These are phyloP conservation scores for Octodonta nipae DNA, from an alignment of 2,888 invertebrate species.

Conservation along the genomic window DNA sequence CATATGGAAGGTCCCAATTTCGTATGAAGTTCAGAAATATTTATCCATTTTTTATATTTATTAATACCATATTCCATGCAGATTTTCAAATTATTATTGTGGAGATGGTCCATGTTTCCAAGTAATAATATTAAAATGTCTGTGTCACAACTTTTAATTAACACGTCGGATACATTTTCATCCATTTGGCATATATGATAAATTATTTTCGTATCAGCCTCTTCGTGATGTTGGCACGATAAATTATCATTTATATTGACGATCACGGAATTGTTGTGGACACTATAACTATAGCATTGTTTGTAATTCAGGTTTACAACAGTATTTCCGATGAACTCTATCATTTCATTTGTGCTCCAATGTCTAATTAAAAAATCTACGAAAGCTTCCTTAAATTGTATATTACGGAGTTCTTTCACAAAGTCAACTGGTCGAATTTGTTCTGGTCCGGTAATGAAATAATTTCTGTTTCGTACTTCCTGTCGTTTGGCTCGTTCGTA, in stretches of 20 bases:
- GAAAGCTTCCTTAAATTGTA: constrained; percentile 3
- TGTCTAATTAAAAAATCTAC: constrained; percentile 4
- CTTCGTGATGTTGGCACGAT: constrained; percentile 6
- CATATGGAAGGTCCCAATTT: constrained; percentile 5
- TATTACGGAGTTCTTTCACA: not conserved
- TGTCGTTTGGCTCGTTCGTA: constrained; percentile 4
- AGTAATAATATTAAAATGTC: constrained; percentile 7
- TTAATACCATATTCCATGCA: constrained; percentile 6
- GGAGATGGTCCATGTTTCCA: constrained; percentile 6
- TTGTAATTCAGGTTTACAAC: constrained; percentile 5
- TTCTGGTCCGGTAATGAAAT: constrained; percentile 5
- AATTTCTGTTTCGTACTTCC: not conserved
- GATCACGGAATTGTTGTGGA: constrained; percentile 4
- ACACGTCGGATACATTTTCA: constrained; percentile 5
- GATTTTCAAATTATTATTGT: constrained; percentile 6
- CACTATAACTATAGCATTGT: constrained; percentile 5
- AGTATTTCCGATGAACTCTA: constrained; percentile 4
- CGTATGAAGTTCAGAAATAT: constrained; percentile 3
- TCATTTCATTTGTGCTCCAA: constrained; percentile 3
- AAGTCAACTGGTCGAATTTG: constrained; percentile 3
- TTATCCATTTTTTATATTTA: constrained; percentile 4
- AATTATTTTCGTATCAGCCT: constrained; percentile 5
- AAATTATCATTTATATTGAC: constrained; percentile 4
- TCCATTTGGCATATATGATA: constrained; percentile 7
- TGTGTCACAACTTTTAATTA: constrained; percentile 6